Conservation (phyloP, 2,888 invertebrate species). For the Sericinus montela region DNA sequence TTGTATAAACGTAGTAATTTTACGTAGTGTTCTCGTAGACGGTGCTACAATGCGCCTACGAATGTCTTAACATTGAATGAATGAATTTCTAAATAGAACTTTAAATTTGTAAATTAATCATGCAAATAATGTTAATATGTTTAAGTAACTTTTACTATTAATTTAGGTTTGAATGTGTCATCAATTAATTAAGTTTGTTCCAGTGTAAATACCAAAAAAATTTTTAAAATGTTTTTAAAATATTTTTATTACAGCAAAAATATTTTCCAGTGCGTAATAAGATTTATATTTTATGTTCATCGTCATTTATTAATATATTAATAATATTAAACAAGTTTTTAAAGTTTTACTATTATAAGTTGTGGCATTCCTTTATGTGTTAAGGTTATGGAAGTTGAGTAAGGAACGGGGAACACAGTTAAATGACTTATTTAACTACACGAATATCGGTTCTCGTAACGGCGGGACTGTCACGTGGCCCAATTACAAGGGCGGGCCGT, state of each 20-base stretch:
- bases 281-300: not conserved
- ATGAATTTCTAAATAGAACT: conserved; percentile 20
- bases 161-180: too few species aligned
- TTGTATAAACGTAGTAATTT: not conserved
- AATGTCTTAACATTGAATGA: conserved; percentile 38
- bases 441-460: conserved; percentile 16
- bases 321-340: not conserved
- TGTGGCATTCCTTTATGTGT: conserved; percentile 21
- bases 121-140: conserved; percentile 2
- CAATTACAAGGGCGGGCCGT: conserved; percentile 20
- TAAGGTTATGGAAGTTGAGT: conserved; percentile 27
- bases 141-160: too few species aligned
- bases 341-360: not conserved
- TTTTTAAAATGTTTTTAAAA: too few species aligned
- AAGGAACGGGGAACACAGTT: conserved; percentile 45
- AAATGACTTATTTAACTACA: conserved; percentile 51
- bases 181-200: too few species aligned
- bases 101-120: conserved; percentile 6
- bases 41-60: conserved; percentile 41
- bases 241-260: not conserved
- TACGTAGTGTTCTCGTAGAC: conserved; percentile 36
- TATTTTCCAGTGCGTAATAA: too few species aligned
- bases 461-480: conserved; percentile 30
- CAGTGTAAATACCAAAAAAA: too few species aligned
- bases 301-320: not conserved